A percentile compares a stretch with the other conserved stretches of the same genome.
Evolutionary conservation across 64 coral and sea anemone genomes (phyloP).

Genomic region (Montipora cactus): DNA sequence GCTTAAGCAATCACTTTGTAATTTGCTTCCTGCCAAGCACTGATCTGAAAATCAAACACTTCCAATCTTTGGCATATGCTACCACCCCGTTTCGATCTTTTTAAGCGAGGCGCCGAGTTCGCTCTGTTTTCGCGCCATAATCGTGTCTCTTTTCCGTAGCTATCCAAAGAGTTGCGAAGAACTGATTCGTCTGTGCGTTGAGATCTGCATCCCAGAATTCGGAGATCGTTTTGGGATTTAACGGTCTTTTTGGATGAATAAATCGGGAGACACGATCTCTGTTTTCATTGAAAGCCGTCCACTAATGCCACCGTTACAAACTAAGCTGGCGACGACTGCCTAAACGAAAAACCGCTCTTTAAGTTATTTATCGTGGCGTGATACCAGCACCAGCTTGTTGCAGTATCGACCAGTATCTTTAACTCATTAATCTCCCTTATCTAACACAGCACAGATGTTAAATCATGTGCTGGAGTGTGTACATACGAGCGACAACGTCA

Average conservation of each 20-base stretch:
- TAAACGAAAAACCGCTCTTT: constrained; percentile 19
- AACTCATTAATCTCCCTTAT: constrained; percentile 18
- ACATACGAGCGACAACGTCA: constrained; percentile 19
- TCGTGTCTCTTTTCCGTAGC: background rate
- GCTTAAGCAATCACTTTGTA: constrained; percentile 25
- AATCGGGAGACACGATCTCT: background rate
- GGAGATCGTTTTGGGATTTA: constrained; percentile 31
- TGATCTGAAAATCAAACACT: constrained; percentile 45
- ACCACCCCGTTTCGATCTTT: background rate
- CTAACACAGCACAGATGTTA: constrained; percentile 14
- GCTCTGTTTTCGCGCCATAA: background rate
- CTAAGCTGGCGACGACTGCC: background rate
- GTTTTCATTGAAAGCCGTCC: constrained; percentile 36
- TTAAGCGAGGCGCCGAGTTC: background rate
- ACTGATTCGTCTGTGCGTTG: too few relatives aligned
- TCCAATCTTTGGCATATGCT: background rate
- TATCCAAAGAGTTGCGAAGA: too few relatives aligned
- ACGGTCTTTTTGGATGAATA: constrained; percentile 20
- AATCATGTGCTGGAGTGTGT: constrained; percentile 16
- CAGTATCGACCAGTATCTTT: background rate
- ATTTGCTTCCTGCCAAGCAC: constrained; percentile 36
- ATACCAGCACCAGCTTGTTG: background rate
- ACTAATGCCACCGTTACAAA: background rate
- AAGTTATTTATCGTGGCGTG: background rate
- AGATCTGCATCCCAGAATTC: background rate